Evolutionary conservation across 1,140 invertebrate genomes (phyloP).

Genomic region (Drosophila prosaltans): DNA sequence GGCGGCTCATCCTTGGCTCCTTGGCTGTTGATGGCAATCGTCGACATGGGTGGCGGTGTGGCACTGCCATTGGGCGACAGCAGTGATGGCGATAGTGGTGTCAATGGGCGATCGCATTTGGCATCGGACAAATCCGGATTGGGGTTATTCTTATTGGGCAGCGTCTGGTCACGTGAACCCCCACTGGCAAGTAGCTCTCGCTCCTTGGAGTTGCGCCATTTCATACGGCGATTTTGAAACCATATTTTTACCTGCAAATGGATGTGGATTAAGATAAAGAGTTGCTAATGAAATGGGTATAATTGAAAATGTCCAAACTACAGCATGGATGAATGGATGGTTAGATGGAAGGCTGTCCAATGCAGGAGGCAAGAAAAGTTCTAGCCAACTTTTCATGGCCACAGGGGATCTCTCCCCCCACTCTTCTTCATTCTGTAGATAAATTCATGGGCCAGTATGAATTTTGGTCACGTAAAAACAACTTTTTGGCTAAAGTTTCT

Average conservation of each 20-base stretch:
- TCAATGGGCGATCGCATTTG: constrained; percentile 88
- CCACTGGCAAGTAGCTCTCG: constrained; percentile 95
- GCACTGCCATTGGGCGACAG: constrained; percentile 70
- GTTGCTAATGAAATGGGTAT: constrained; percentile 55
- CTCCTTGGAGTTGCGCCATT: constrained; percentile 99
- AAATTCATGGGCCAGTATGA: constrained; percentile 24
- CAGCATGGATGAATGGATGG: constrained; percentile 47
- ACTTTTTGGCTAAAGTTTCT: constrained; percentile 69
- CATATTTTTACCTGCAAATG: constrained; percentile 95
- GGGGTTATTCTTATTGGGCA: constrained; percentile 98
- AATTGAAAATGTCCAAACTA: constrained; percentile 42
- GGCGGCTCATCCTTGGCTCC: constrained; percentile 64
- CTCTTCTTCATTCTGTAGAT: not conserved
- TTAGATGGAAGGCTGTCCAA: constrained; percentile 58
- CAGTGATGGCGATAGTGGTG: constrained; percentile 84
- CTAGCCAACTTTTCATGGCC: constrained; percentile 59
- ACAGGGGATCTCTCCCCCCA: constrained; percentile 20
- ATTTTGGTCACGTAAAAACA: constrained; percentile 47
- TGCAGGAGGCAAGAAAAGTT: constrained; percentile 30
- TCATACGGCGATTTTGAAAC: constrained; percentile 98
- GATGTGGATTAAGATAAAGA: constrained; percentile 23
- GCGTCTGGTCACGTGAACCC: constrained; percentile 95
- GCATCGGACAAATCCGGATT: constrained; percentile 97
- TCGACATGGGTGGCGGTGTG: constrained; percentile 42
- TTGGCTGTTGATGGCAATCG: not conserved